Base-by-base conservation (phyloP, 1,140 invertebrate genomes). In the Ceratitis capitata region DNA sequence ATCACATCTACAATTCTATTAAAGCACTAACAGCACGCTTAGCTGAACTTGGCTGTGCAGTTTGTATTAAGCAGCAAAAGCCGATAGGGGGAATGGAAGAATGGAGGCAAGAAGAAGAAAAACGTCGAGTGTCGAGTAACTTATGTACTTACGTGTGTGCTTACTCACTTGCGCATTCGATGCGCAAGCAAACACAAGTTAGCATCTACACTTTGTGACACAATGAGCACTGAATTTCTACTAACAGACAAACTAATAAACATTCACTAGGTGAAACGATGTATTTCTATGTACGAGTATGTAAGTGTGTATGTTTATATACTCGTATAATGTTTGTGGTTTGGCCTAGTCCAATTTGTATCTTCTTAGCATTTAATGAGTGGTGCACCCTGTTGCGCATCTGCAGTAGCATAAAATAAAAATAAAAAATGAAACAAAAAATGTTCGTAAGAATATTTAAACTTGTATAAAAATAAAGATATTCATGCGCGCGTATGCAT, bases 321-420 rank as follows among this genome's bases (percentile, higher is more conserved):
- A 26, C 47, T 49, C 58, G 29, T 12, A 29, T 61, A 26, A 23
- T 69, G 32, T 29, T 35, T 35, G 32, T 16, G 61, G 61, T 69
- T 6, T 69, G 61, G 16, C 61, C 16, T 69, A 35, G 32, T 35
- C 29, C 32, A 7, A 69, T 69, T 69, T 69, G 61, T 35, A 69
- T 5, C 10, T 23, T 56, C 32, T 69, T 69, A 69, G 61, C n/a
- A 35, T 14, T 3, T 56, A 56, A 56, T 69, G 61, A 69, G 61
- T 69, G 61, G 61, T 69, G 61, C 61, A 69, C 61, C 61, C 61
- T 69, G 61, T 69, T 69, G 61, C 61, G 61, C 61, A n/a, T 69
- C 16, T 35, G 29, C 6, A 35, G 32, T 23, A n/a, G 5, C 5
- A 6, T 23, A 23, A 6, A n/a, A n/a, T n/a, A n/a, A n/a, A n/a